Conservation (phyloP, 2,888 invertebrate genomes). For the Chrysotoxum bicinctum region DNA sequence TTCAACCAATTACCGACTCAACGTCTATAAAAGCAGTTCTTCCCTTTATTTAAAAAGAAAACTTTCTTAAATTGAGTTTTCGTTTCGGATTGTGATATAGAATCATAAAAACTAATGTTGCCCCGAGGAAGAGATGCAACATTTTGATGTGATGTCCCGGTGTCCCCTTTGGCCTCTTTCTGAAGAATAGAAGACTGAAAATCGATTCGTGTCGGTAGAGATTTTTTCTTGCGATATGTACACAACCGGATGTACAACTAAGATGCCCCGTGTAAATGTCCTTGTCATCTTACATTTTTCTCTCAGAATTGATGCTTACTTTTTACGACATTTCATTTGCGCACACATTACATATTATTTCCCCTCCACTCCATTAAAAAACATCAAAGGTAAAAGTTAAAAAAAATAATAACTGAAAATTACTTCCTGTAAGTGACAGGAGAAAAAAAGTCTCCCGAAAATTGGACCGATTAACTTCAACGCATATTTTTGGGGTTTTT, state of each 20-base stretch:
- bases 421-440: conserved; percentile 7
- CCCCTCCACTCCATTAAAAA: not conserved
- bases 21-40: conserved; percentile 15
- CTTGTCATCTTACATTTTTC: not conserved
- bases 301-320: conserved; percentile 27
- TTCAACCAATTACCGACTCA: conserved; percentile 23
- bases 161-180: not conserved
- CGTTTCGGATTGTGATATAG: conserved; percentile 6
- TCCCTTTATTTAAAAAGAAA: not conserved
- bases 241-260: conserved; percentile 14
- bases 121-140: conserved; percentile 5
- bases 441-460: conserved; percentile 2
- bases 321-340: conserved; percentile 43
- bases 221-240: not conserved
- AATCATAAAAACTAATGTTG: conserved; percentile 34
- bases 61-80: conserved; percentile 27
- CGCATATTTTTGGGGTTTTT: conserved; percentile 25
- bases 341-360: conserved; percentile 8
- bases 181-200: conserved; percentile 1
- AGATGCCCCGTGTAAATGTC: not conserved
- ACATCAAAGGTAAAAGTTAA: not conserved
- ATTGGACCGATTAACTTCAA: conserved; percentile 37
- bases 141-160: not conserved
- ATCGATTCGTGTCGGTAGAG: conserved; percentile 5
- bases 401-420: not conserved